A percentile compares a stretch with the other conserved stretches of the same genome.
Conservation (phyloP, 2,797 vertebrate genomes). For the Phataginus tetradactyla region DNA sequence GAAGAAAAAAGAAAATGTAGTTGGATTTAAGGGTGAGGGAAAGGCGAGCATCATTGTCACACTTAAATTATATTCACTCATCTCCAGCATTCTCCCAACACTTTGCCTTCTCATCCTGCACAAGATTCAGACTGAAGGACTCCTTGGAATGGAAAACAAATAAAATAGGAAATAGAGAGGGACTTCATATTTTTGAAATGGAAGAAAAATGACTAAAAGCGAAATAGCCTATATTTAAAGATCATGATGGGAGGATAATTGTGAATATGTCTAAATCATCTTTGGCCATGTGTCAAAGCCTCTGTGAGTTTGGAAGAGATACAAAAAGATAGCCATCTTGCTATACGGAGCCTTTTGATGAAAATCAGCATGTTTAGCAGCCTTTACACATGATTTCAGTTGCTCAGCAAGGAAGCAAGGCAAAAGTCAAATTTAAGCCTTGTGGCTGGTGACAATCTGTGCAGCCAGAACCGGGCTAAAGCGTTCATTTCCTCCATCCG, state of each 20-base stretch:
- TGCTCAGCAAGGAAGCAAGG: background rate
- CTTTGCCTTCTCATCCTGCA: background rate
- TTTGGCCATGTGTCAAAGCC: background rate
- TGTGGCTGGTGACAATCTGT: background rate
- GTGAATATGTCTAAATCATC: background rate
- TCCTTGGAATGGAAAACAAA: background rate
- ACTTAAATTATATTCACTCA: background rate
- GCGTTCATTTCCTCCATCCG: conserved; percentile 40
- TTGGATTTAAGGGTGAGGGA: background rate
- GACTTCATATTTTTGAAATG: conserved; percentile 26
- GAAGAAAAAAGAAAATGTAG: background rate
- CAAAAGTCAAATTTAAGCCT: background rate
- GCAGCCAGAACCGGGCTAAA: background rate
- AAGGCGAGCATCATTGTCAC: background rate
- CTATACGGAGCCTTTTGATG: background rate
- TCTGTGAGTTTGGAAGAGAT: background rate
- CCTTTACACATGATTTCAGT: background rate
- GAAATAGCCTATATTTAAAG: background rate
- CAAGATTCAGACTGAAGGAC: background rate
- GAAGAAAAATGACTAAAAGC: background rate
- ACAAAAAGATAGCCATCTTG: background rate
- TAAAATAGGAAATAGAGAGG: background rate
- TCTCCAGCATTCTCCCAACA: background rate
- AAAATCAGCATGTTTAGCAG: background rate
- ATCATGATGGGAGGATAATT: background rate